Evolutionary conservation across 2,888 invertebrate species (phyloP).

Genomic region (Apodemia mormo): DNA sequence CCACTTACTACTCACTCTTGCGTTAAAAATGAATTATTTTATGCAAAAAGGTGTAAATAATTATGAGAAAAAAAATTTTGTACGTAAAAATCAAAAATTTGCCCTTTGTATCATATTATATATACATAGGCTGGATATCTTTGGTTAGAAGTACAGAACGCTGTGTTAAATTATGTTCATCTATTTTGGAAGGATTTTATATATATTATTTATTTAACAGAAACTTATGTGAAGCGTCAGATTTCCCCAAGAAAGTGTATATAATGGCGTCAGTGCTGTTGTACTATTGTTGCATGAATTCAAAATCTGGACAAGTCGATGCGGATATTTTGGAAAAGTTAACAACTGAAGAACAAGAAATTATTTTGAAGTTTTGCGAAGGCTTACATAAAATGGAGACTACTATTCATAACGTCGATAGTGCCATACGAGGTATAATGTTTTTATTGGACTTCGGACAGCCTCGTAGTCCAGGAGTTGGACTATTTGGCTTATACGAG

Average conservation of each 20-base stretch:
- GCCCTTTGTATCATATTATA: no score
- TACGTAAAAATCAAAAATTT: no score
- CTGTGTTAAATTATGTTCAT: no score
- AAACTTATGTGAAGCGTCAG: slow-evolving; percentile 46
- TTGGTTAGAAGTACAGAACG: no score
- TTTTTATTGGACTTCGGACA: background rate
- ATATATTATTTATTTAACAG: slow-evolving; percentile 36
- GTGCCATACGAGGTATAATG: slow-evolving; percentile 50
- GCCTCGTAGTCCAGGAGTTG: no score
- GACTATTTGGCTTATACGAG: no score
- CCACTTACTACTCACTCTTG: no score
- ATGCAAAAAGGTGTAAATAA: no score
- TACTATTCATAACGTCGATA: slow-evolving; percentile 53
- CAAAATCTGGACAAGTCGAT: slow-evolving; percentile 49
- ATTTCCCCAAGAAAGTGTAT: slow-evolving; percentile 50
- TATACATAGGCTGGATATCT: no score
- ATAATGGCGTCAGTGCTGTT: slow-evolving; percentile 52
- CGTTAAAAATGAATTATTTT: no score
- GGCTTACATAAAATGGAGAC: slow-evolving; percentile 52
- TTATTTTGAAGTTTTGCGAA: slow-evolving; percentile 60
- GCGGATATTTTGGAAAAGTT: slow-evolving; percentile 52
- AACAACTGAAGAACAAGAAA: slow-evolving; percentile 48
- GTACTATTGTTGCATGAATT: slow-evolving; percentile 56
- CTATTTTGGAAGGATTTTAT: no score
- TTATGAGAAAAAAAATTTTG: no score